Base-by-base conservation (phyloP, 2,888 invertebrate species). In the Kryphioiulus occultus region DNA sequence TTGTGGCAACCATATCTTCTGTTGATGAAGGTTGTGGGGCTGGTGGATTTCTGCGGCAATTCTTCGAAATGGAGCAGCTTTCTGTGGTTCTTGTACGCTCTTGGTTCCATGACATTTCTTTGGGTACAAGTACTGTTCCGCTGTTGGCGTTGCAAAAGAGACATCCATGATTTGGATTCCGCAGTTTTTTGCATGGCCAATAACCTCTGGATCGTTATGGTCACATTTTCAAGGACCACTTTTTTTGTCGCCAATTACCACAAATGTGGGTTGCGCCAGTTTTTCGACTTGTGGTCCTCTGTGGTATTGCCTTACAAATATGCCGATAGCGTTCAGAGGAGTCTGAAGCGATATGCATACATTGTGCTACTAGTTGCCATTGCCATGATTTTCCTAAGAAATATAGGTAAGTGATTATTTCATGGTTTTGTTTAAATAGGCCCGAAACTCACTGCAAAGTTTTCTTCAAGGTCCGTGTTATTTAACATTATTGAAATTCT, bases 1-100 rank as follows among this genome's bases (percentile, higher is more conserved):
- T 19, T 85, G 9, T 85, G 47, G 44, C 35, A 17, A 30, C 86
- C 86, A n/a, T 85, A 85, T 85, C 22, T 85, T 26, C 15, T 47
- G 17, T 47, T 85, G 22, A 32, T 85, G 44, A 47, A 85, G 47
- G 15, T 85, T 3, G 22, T 85, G 4, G 86, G 86, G 26, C 10
- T 85, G 5, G n/a, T 47, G 47, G 22, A 85, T 85, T 85, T 42
- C 35, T 35, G 19, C 19, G 68, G 68, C n/a, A 26, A 5, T 5
- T n/a, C 68, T 10, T 26, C 68, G 5, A 26, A 26, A 68, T 68
- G 68, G 68, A 5, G 68, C 7, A 22, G 12, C 0, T 26, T 3
- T 68, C 5, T 68, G 7, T 68, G 68, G 68, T 68, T n/a, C 4
- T 22, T 68, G 9, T 68, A 68, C 26, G 68, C 68, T 10, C 22